A percentile compares a stretch with the other conserved stretches of the same genome.
Evolutionary conservation across 2,113 vertebrate species (phyloP).

Genomic region (Platichthys flesus): DNA sequence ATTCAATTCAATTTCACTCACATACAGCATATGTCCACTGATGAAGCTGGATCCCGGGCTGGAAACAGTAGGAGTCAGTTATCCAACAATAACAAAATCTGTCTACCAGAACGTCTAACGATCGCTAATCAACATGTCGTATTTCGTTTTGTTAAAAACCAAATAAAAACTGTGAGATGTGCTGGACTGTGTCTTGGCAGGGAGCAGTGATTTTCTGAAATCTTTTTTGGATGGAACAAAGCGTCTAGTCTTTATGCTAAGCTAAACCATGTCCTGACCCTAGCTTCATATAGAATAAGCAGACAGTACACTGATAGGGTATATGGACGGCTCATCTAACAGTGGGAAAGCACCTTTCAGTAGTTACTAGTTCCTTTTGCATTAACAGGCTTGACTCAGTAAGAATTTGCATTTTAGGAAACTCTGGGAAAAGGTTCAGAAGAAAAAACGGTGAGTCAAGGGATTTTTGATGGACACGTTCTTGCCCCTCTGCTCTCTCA

Average conservation of each 20-base stretch:
- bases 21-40: background rate
- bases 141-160: background rate
- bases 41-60: background rate
- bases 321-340: background rate
- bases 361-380: slow-evolving; percentile 4
- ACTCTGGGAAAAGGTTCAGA: slow-evolving; percentile 4
- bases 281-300: background rate
- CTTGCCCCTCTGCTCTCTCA: slow-evolving; percentile 51
- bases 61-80: slow-evolving; percentile 3
- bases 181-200: background rate
- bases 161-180: background rate
- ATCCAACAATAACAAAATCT: background rate
- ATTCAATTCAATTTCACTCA: background rate
- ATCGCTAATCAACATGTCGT: background rate
- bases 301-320: background rate
- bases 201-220: background rate
- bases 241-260: background rate
- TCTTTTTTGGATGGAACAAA: background rate
- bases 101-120: background rate
- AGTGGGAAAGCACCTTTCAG: no score
- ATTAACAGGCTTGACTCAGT: background rate
- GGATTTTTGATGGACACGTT: slow-evolving; percentile 52
- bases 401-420: background rate
- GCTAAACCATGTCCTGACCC: background rate
- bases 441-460: slow-evolving; percentile 44